phyloP scores from a whole-genome alignment of 2,888 invertebrate species.

The Tetragonula carbonaria region DNA sequence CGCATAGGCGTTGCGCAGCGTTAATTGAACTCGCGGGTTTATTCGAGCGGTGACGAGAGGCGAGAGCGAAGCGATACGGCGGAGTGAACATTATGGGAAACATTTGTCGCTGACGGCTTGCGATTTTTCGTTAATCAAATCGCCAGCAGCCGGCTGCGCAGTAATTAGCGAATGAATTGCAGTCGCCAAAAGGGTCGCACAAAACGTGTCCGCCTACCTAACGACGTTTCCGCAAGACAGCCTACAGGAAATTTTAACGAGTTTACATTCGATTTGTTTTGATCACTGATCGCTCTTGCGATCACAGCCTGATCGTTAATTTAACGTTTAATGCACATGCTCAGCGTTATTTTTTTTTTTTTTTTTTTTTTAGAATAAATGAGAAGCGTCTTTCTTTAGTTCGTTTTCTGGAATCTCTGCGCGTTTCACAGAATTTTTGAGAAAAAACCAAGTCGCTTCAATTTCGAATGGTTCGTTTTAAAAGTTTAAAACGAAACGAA shows the following conservation, averaged over 20 bases:
- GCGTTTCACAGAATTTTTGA: too few species aligned
- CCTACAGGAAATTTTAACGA: background rate
- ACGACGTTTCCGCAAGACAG: background rate
- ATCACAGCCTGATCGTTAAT: background rate
- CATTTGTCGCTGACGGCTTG: conserved; percentile 36
- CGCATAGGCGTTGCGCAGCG: conserved; percentile 18
- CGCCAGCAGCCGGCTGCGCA: conserved; percentile 16
- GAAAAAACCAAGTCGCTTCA: background rate
- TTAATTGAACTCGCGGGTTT: conserved; percentile 46
- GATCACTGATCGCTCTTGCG: background rate
- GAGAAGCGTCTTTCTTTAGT: background rate
- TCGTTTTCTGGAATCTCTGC: too few species aligned
- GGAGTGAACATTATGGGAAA: conserved; percentile 11
- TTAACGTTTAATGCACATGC: background rate
- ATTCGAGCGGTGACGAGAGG: conserved; percentile 44
- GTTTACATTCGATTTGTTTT: background rate
- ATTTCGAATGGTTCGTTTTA: background rate
- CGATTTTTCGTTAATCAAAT: conserved; percentile 52
- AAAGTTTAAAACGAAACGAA: too few species aligned
- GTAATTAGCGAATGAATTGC: conserved; percentile 46
- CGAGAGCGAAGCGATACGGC: conserved; percentile 2
- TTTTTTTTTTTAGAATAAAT: too few species aligned
- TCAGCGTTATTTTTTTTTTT: too few species aligned
- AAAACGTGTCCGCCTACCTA: background rate
- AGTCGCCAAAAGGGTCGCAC: background rate